These are phyloP conservation scores for Cydia splendana DNA, from an alignment of 1,140 invertebrate genomes.

Conservation along the genomic window DNA sequence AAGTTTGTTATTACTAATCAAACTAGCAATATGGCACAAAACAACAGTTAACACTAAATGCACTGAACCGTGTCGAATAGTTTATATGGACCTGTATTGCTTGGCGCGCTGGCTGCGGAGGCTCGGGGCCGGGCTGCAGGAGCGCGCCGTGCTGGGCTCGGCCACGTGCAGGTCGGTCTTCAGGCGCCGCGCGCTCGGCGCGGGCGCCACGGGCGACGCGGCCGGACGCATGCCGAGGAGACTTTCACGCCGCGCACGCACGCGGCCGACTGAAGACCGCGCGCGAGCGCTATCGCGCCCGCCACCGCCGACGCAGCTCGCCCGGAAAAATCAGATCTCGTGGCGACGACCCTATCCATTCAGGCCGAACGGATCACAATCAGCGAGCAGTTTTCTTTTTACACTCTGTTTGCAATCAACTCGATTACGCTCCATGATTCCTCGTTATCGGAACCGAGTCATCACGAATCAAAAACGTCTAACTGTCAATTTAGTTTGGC, in stretches of 20 bases:
- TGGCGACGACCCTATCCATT: slow-evolving; percentile 71
- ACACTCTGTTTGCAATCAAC: slow-evolving; percentile 65
- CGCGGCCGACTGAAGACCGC: slow-evolving; percentile 63
- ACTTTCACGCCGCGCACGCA: slow-evolving; percentile 74
- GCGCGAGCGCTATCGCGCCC: slow-evolving; percentile 56
- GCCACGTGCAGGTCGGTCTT: slow-evolving; percentile 77
- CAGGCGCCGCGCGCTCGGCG: slow-evolving; percentile 67
- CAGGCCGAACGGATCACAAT: slow-evolving; percentile 70
- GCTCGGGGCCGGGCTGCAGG: slow-evolving; percentile 67
- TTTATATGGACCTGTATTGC: slow-evolving; percentile 71
- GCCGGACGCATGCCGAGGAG: slow-evolving; percentile 64
- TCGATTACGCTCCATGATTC: slow-evolving; percentile 40
- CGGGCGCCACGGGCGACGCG: slow-evolving; percentile 44
- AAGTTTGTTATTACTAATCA: slow-evolving; percentile 2
- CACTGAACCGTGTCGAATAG: not conserved
- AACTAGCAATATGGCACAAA: slow-evolving; percentile 26
- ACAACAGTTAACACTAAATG: not conserved
- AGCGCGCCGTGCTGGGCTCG: slow-evolving; percentile 61
- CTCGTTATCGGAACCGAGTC: slow-evolving; percentile 13
- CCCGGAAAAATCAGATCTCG: slow-evolving; percentile 71
- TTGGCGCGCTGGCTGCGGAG: slow-evolving; percentile 72
- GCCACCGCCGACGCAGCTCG: slow-evolving; percentile 49
- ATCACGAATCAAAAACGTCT: not conserved
- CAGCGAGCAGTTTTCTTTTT: slow-evolving; percentile 65
- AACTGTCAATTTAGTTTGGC: slow-evolving; percentile 42